Conservation (phyloP, 2,888 invertebrate genomes). For the Mimas tiliae region DNA sequence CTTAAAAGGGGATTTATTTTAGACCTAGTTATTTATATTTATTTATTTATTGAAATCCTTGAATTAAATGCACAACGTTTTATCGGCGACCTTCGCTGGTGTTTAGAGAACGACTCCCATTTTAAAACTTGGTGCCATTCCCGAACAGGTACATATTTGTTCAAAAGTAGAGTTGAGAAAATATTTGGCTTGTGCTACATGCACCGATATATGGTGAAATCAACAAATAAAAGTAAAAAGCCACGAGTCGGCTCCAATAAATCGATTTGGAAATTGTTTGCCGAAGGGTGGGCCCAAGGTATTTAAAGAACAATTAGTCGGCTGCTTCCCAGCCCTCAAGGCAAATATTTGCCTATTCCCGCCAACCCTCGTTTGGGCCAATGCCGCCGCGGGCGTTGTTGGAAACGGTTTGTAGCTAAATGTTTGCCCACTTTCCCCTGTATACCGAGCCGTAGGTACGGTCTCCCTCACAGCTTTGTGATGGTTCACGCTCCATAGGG, state of each 20-base stretch:
- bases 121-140: conserved; percentile 25
- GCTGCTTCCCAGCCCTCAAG: conserved; percentile 76
- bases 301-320: conserved; percentile 84
- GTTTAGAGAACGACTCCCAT: neutral
- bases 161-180: conserved; percentile 44
- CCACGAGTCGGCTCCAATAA: conserved; percentile 69
- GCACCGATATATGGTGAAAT: conserved; percentile 47
- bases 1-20: too few relatives aligned
- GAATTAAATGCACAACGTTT: neutral
- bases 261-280: conserved; percentile 80
- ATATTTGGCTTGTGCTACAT: conserved; percentile 64
- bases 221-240: conserved; percentile 58
- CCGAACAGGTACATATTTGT: conserved; percentile 54
- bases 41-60: neutral
- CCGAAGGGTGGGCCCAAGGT: conserved; percentile 73
- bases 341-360: conserved; percentile 82
- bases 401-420: conserved; percentile 72
- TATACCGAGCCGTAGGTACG: conserved; percentile 33
- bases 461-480: conserved; percentile 21
- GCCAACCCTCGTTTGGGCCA: conserved; percentile 77
- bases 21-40: too few relatives aligned
- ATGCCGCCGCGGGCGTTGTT: conserved; percentile 73
- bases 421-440: conserved; percentile 76
- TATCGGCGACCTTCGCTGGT: neutral
- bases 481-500: conserved; percentile 32